Evolutionary conservation across 2,888 invertebrate genomes (phyloP).

Genomic region (Caenorhabditis sp.): DNA sequence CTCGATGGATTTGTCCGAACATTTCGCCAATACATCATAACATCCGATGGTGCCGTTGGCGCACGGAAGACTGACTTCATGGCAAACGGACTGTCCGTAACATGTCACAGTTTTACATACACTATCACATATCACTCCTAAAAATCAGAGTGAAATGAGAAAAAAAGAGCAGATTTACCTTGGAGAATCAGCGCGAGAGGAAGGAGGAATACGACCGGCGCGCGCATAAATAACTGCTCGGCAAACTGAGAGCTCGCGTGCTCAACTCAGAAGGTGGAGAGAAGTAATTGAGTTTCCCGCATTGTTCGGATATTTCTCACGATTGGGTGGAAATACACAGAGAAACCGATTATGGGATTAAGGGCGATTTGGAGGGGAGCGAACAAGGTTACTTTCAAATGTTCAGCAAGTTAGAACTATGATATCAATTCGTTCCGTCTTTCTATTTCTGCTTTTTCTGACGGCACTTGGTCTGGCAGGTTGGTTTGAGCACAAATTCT

Average conservation of each 20-base stretch:
- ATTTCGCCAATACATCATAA: not conserved
- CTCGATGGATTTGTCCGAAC: constrained; percentile 24
- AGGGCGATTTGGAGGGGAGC: not conserved
- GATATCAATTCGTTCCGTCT: no score
- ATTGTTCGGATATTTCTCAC: not conserved
- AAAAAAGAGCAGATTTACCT: not conserved
- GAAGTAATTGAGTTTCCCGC: constrained; percentile 18
- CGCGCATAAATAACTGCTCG: constrained; percentile 3
- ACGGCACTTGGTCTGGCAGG: no score
- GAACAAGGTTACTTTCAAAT: no score
- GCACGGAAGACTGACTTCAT: constrained; percentile 1
- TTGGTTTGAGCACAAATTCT: no score
- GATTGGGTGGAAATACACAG: not conserved
- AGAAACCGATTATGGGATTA: no score
- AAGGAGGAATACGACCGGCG: not conserved
- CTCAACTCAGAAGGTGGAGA: not conserved
- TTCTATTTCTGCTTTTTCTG: no score
- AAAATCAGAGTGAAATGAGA: not conserved
- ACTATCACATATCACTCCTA: constrained; percentile 1
- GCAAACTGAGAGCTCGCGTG: not conserved
- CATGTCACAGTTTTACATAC: constrained; percentile 26
- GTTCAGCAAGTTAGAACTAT: no score
- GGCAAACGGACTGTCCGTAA: constrained; percentile 39
- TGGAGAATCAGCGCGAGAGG: not conserved
- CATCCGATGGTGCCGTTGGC: not conserved